A percentile compares a stretch with the other conserved stretches of the same genome.
These are phyloP conservation scores for Sphaeridia pumilis DNA, from an alignment of 2,888 invertebrate species.

Conservation along the genomic window DNA sequence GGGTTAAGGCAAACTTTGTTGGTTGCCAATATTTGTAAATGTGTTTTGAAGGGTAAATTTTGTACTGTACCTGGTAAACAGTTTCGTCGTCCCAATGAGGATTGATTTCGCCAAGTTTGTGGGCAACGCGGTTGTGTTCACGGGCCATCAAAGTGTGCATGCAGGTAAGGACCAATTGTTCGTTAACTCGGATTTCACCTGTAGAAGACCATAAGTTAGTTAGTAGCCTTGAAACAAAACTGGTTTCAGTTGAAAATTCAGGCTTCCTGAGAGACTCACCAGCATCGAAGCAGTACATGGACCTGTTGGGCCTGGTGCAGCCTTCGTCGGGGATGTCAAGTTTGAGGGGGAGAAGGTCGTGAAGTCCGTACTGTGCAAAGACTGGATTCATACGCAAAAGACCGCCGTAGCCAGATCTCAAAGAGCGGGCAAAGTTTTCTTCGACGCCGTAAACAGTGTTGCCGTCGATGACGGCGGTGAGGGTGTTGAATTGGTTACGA, in stretches of 20 bases:
- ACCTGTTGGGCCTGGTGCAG: conserved; percentile 74
- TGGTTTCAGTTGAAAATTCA: too few species aligned
- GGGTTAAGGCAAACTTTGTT: too few species aligned
- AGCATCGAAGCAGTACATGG: conserved; percentile 86
- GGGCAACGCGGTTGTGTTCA: conserved; percentile 79
- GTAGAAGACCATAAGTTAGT: conserved; percentile 31
- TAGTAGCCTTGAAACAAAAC: background rate
- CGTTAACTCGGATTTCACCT: conserved; percentile 86
- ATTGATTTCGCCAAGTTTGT: conserved; percentile 62
- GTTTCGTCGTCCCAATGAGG: conserved; percentile 92
- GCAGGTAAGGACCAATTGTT: conserved; percentile 74
- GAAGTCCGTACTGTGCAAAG: conserved; percentile 72
- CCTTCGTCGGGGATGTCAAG: conserved; percentile 87
- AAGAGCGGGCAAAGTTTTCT: conserved; percentile 66
- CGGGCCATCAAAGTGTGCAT: conserved; percentile 85
- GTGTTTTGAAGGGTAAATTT: background rate
- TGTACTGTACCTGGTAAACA: conserved; percentile 54
- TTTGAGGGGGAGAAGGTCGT: conserved; percentile 75
- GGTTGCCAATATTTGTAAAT: too few species aligned
- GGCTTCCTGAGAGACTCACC: too few species aligned
- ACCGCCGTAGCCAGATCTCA: conserved; percentile 70
- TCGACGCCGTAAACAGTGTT: conserved; percentile 82
- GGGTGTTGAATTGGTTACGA: conserved; percentile 69
- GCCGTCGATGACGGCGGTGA: conserved; percentile 75
- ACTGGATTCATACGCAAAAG: conserved; percentile 77